These are phyloP conservation scores for Microplitis mediator DNA, from an alignment of 1,140 invertebrate genomes.

Conservation along the genomic window DNA sequence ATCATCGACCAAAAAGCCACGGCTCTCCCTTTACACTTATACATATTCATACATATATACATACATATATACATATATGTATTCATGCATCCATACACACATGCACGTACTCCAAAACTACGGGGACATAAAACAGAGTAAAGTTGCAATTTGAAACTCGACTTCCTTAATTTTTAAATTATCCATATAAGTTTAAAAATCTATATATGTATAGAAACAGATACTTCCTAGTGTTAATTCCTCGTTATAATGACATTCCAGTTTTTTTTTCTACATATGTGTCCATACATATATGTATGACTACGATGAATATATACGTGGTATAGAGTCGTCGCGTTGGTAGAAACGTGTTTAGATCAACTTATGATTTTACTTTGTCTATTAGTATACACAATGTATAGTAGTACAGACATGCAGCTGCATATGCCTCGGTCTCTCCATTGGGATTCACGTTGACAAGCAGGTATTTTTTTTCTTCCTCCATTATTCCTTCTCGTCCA, in stretches of 20 bases:
- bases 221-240: neutral
- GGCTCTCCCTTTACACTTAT: neutral
- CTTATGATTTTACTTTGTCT: neutral
- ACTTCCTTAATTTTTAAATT: neutral
- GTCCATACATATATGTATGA: no score
- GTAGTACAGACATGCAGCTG: neutral
- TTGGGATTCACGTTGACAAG: neutral
- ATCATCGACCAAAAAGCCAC: conserved; percentile 6
- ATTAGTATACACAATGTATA: neutral
- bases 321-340: no score
- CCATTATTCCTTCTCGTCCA: neutral
- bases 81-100: no score
- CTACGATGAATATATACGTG: no score
- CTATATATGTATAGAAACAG: neutral
- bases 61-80: neutral
- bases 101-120: neutral
- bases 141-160: neutral
- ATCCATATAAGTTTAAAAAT: neutral
- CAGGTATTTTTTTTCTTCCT: neutral
- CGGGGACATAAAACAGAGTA: neutral
- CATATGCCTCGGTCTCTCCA: neutral
- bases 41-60: no score
- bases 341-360: neutral
- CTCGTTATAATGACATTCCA: neutral
- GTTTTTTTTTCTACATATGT: no score